Conservation (phyloP, 2,113 vertebrate genomes). For the Ammodytes marinus region DNA sequence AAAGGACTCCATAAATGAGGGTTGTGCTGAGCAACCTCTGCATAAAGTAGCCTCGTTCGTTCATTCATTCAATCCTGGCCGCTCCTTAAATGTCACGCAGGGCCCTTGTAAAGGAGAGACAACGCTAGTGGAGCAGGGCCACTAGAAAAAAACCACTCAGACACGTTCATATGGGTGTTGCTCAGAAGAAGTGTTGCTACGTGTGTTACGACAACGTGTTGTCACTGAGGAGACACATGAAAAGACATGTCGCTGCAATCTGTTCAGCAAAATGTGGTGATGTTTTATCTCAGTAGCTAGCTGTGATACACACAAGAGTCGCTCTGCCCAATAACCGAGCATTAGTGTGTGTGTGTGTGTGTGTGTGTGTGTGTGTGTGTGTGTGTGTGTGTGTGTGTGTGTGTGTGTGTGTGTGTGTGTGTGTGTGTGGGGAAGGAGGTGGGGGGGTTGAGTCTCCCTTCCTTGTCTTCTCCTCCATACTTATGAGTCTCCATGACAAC, state of each 20-base stretch:
- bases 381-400: slow-evolving; percentile 49
- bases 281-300: slow-evolving; percentile 39
- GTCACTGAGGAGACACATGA: slow-evolving; percentile 31
- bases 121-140: neutral
- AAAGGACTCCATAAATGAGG: slow-evolving; percentile 20
- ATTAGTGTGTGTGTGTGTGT: slow-evolving; percentile 48
- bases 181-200: slow-evolving; percentile 6
- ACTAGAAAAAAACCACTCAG: neutral
- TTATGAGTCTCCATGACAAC: slow-evolving; percentile 81
- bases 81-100: slow-evolving; percentile 37
- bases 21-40: slow-evolving; percentile 17
- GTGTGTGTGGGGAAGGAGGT: neutral
- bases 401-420: slow-evolving; percentile 24
- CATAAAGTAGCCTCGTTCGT: slow-evolving; percentile 4
- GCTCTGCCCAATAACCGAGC: slow-evolving; percentile 56
- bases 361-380: slow-evolving; percentile 19
- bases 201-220: slow-evolving; percentile 35
- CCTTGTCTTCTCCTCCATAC: slow-evolving; percentile 67
- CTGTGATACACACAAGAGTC: slow-evolving; percentile 44
- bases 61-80: slow-evolving; percentile 1
- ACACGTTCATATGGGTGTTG: slow-evolving; percentile 14
- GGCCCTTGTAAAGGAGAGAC: slow-evolving; percentile 10
- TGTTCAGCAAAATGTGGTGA: slow-evolving; percentile 47
- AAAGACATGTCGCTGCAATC: slow-evolving; percentile 31
- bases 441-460: slow-evolving; percentile 18